phyloP scores from a whole-genome alignment of 2,113 vertebrate genomes.

The Phalacrocorax aristotelis region DNA sequence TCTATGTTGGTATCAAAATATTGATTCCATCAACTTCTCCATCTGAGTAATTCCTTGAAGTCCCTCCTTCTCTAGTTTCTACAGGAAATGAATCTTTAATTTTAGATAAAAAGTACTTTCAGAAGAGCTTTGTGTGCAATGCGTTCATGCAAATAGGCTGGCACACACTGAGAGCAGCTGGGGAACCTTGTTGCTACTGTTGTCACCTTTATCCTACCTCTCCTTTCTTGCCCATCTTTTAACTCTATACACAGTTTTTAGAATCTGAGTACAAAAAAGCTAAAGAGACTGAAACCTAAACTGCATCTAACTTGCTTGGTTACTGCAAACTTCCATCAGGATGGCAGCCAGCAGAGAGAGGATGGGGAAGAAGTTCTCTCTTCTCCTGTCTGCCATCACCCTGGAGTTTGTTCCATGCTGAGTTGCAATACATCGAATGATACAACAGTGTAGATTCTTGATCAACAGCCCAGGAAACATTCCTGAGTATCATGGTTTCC shows the following conservation, averaged over 20 bases:
- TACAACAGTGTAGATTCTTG: not conserved
- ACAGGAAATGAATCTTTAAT: not conserved
- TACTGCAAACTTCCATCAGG: not conserved
- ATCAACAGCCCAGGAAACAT: not conserved
- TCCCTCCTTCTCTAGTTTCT: not conserved
- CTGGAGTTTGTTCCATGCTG: not conserved
- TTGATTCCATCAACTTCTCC: not conserved
- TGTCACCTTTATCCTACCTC: not conserved
- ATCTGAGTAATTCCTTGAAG: not conserved
- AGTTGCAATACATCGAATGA: not conserved
- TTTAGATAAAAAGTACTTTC: not conserved
- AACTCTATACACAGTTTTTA: not conserved
- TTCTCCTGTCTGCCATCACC: not conserved
- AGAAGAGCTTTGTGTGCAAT: not conserved
- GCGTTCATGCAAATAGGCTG: not conserved
- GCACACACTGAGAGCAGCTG: not conserved
- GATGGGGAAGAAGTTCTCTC: not conserved
- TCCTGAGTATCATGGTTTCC: not conserved
- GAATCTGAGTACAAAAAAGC: not conserved
- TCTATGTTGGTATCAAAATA: not conserved
- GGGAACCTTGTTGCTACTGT: not conserved
- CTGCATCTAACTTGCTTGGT: not conserved
- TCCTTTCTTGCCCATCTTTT: not conserved
- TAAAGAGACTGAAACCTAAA: not conserved
- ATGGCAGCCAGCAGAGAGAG: not conserved